Conservation (phyloP, 2,113 vertebrate genomes). For the Cyprinus carpio region DNA sequence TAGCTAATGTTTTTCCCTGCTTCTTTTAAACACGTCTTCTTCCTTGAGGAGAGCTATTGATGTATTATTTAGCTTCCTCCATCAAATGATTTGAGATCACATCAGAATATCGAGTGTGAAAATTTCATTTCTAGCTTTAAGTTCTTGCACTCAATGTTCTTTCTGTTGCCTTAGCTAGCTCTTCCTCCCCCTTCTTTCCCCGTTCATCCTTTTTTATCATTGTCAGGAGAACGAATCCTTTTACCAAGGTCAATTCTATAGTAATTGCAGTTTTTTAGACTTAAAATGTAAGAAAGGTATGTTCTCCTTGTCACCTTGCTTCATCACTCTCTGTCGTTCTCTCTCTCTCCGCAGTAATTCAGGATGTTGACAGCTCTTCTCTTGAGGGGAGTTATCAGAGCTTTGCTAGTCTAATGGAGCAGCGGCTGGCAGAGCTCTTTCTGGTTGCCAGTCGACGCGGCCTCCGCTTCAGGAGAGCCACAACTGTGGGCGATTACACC, state of each 20-base stretch:
- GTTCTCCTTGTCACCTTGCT: conserved; percentile 24
- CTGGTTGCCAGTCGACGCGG: conserved; percentile 90
- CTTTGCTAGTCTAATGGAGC: conserved; percentile 95
- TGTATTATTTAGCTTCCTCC: conserved; percentile 45
- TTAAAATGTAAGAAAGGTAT: conserved; percentile 26
- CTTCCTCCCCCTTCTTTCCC: background rate
- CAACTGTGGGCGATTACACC: conserved; percentile 87
- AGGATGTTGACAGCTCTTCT: conserved; percentile 89
- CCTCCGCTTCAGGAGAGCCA: conserved; percentile 82
- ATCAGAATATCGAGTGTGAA: conserved; percentile 15
- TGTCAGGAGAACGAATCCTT: conserved; percentile 18
- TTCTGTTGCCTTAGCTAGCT: conserved; percentile 6
- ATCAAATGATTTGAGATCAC: conserved; percentile 47
- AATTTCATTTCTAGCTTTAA: conserved; percentile 33
- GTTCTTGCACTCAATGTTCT: conserved; percentile 24
- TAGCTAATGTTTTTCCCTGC: background rate
- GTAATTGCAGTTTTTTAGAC: conserved; percentile 35
- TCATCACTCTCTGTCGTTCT: conserved; percentile 9
- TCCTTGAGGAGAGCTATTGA: conserved; percentile 16
- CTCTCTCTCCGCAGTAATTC: conserved; percentile 81
- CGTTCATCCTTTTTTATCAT: conserved; percentile 25
- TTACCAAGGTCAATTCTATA: conserved; percentile 39
- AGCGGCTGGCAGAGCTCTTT: conserved; percentile 91
- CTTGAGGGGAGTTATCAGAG: conserved; percentile 94
- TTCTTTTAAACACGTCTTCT: background rate